These are phyloP conservation scores for Gymnoscopelus braueri DNA, from an alignment of 2,797 vertebrate genomes.

Conservation along the genomic window DNA sequence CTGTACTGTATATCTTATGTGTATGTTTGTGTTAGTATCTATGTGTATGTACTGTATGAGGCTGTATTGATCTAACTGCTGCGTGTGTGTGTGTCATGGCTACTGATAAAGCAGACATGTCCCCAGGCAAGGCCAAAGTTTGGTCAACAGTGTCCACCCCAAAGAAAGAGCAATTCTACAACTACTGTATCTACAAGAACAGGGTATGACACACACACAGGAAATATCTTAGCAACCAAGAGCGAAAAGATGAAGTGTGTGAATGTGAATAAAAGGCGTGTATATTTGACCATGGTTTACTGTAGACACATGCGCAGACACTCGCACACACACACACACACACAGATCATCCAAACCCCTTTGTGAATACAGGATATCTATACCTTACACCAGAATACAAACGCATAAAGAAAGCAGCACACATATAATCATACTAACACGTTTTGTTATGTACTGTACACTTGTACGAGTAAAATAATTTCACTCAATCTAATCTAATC, in stretches of 20 bases:
- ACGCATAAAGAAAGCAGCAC: neutral
- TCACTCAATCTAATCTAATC: too few relatives aligned
- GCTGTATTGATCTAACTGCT: neutral
- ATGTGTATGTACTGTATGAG: neutral
- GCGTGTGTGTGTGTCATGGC: neutral
- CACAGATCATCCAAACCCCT: neutral
- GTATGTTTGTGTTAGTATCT: neutral
- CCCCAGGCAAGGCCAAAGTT: slow-evolving; percentile 30
- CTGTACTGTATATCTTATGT: too few relatives aligned
- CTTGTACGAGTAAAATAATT: neutral
- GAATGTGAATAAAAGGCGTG: too few relatives aligned
- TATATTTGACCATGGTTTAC: neutral
- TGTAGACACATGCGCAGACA: slow-evolving; percentile 2
- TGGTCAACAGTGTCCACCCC: slow-evolving; percentile 4
- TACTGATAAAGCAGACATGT: slow-evolving; percentile 39
- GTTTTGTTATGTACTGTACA: too few relatives aligned
- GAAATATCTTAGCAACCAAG: too few relatives aligned
- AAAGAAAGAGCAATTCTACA: slow-evolving; percentile 53
- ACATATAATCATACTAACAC: neutral
- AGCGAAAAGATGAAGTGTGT: too few relatives aligned
- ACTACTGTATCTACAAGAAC: too few relatives aligned
- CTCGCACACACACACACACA: slow-evolving; percentile 17
- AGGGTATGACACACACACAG: too few relatives aligned
- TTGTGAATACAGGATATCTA: neutral
- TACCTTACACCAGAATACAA: neutral